A percentile compares a stretch with the other conserved stretches of the same genome.
These are phyloP conservation scores for Erpetoichthys calabaricus DNA, from an alignment of 2,797 vertebrate genomes.

Conservation along the genomic window DNA sequence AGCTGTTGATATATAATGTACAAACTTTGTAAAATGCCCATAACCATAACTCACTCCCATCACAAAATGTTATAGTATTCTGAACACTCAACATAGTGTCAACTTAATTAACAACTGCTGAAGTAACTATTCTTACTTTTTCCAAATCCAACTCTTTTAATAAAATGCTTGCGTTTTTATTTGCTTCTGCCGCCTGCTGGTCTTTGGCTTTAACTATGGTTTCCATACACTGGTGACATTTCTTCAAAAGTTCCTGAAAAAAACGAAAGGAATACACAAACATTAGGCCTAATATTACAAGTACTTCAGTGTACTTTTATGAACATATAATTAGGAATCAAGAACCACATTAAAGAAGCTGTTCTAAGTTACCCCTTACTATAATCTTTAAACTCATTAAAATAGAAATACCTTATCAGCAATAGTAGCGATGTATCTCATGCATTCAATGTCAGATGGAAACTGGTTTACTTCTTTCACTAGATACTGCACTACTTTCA, in stretches of 20 bases:
- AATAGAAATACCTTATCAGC: constrained; percentile 94
- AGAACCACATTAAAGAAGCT: not conserved
- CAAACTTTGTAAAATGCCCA: too few species aligned
- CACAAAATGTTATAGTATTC: too few species aligned
- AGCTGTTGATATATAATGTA: too few species aligned
- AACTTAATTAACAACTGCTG: not conserved
- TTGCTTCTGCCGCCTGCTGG: constrained; percentile 95
- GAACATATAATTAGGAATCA: not conserved
- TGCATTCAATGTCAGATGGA: constrained; percentile 96
- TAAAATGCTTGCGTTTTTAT: constrained; percentile 95
- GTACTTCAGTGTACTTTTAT: not conserved
- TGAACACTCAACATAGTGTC: too few species aligned
- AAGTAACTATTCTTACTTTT: constrained; percentile 55
- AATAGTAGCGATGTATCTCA: constrained; percentile 96
- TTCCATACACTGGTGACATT: constrained; percentile 98
- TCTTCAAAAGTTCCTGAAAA: constrained; percentile 86
- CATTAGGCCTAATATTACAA: not conserved
- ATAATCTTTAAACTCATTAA: too few species aligned
- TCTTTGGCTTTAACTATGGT: constrained; percentile 98
- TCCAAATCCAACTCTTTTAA: constrained; percentile 94
- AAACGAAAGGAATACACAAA: not conserved
- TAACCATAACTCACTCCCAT: too few species aligned
- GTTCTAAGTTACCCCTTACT: too few species aligned
- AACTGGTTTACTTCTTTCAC: constrained; percentile 98
- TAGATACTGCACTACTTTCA: constrained; percentile 95